Conservation (phyloP, 2,888 invertebrate genomes). For the Aphelenchoides bicaudatus region DNA sequence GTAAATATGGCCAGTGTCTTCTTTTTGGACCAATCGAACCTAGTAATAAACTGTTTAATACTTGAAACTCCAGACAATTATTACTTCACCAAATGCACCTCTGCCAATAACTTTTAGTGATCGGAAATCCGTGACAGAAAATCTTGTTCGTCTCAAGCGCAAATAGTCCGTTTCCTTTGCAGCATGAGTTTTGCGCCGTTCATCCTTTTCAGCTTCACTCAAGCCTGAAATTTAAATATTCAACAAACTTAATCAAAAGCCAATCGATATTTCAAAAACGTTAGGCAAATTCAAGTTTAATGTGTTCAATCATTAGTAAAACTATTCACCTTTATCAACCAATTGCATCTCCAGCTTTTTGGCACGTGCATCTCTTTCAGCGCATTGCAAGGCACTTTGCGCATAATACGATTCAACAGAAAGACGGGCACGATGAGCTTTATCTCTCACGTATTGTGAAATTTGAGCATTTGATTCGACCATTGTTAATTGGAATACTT, state of each 20-base stretch:
- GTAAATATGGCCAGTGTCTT: conserved; percentile 98
- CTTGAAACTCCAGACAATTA: conserved; percentile 5
- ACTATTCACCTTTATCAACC: conserved; percentile 86
- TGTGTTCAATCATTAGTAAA: not conserved
- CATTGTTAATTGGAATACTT: too few species aligned
- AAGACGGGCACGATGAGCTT: conserved; percentile 81
- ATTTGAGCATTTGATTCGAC: conserved; percentile 30
- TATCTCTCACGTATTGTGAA: conserved; percentile 52
- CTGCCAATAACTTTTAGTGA: conserved; percentile 77
- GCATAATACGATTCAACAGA: conserved; percentile 98
- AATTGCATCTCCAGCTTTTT: conserved; percentile 81
- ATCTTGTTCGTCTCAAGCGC: conserved; percentile 72
- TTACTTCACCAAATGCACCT: conserved; percentile 67
- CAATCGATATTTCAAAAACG: not conserved
- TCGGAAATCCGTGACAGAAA: conserved; percentile 96
- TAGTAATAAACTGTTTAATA: conserved; percentile 50
- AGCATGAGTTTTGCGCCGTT: conserved; percentile 88
- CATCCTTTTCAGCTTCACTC: conserved; percentile 70
- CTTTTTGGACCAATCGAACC: conserved; percentile 96
- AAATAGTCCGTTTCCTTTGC: conserved; percentile 98
- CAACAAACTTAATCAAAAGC: not conserved
- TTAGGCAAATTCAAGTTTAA: not conserved
- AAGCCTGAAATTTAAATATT: conserved; percentile 27
- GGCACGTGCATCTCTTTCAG: conserved; percentile 82
- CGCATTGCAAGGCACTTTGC: conserved; percentile 92